These are phyloP conservation scores for Nomada goodeniana DNA, from an alignment of 2,888 invertebrate species.

Conservation along the genomic window DNA sequence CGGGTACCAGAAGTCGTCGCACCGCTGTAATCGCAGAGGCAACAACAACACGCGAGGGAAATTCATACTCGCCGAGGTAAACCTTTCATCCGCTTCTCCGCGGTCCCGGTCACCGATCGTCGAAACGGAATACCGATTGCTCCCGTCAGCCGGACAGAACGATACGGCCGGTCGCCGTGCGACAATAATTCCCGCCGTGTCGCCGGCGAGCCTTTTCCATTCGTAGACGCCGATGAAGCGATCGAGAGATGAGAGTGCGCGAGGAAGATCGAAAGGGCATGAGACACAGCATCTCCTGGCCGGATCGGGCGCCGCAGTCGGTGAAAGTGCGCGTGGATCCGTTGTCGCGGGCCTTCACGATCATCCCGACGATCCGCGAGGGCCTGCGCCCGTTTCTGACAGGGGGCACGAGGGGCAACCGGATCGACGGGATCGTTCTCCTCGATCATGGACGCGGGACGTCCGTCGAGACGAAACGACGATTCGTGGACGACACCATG, in stretches of 20 bases:
- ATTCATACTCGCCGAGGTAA: constrained; percentile 1
- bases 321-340: constrained; percentile 78
- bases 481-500: constrained; percentile 30
- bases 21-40: background rate
- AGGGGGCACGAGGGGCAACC: constrained; percentile 23
- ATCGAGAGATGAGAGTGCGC: constrained; percentile 65
- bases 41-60: background rate
- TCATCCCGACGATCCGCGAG: constrained; percentile 73
- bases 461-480: constrained; percentile 40
- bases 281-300: constrained; percentile 80
- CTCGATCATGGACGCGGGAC: constrained; percentile 50
- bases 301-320: constrained; percentile 72
- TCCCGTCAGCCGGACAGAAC: background rate
- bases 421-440: constrained; percentile 57
- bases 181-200: no score
- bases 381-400: constrained; percentile 51
- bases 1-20: constrained; percentile 11
- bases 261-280: constrained; percentile 64
- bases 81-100: constrained; percentile 1
- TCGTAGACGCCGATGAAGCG: constrained; percentile 21
- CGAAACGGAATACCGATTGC: background rate
- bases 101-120: constrained; percentile 14
- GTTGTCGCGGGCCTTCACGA: constrained; percentile 77
- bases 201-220: background rate
- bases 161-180: background rate